Base-by-base conservation (phyloP, 2,113 vertebrate species). In the Castor canadensis region DNA sequence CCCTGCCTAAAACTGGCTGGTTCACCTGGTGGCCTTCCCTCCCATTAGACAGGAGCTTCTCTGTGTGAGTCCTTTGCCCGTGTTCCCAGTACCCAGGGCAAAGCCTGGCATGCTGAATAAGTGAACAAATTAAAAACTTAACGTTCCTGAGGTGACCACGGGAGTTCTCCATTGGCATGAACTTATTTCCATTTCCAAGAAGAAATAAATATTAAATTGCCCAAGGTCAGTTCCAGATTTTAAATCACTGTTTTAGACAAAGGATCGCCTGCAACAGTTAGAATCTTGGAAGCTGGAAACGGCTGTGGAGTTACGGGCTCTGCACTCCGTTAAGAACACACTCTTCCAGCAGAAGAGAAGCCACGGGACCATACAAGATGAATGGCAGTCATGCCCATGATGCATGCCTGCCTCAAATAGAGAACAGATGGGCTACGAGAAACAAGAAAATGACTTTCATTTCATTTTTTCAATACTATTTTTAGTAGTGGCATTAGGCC, bases 401-500 rank as follows among this genome's bases (percentile, higher is more conserved):
- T 96, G 97, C 83, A 62, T 38, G 96, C 97, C 45, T 58, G 87
- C 94, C 75, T 69, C 89, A 97, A 98, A 97, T 90, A 81, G 90
- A 96, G 98, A 98, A 87, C 98, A 99, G 98, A 98, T 98, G 98
- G 72, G 96, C 80, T 0, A 0, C 12, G 45, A 15, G 91, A 91
- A 94, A 40, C 73, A 92, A 95, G 95, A 98, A 98, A 97, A 97
- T 49, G 80, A 60, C 96, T 89, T 98, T 95, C 45, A 75, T 97
- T 98, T 97, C 95, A 98, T 98, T 98, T 98, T 96, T 98, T 98
- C 9, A 98, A 96, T 97, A 98, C 99, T 99, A 99, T 99, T 99
- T 99, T 99, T 99, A 99, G 99, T 97, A 96, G 87, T 85, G 72
- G 98, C 97, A 98, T 94, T 89, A 97, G 98, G 96, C 98, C 98